A percentile compares a stretch with the other conserved stretches of the same genome.
phyloP scores from a whole-genome alignment of 2,888 invertebrate species.

The Euclidia mi region DNA sequence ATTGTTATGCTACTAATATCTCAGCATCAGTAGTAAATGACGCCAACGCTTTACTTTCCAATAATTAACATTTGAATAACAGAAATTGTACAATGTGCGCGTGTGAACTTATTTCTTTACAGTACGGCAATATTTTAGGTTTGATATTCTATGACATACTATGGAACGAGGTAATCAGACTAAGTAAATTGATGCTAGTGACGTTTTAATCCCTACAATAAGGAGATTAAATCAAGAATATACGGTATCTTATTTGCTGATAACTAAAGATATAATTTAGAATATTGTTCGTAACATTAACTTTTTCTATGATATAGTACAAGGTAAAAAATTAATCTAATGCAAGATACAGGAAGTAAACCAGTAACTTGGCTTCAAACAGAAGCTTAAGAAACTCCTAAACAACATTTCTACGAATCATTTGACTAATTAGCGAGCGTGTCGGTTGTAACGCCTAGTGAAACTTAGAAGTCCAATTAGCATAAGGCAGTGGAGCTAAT shows the following conservation, averaged over 20 bases:
- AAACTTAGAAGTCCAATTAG: conserved; percentile 58
- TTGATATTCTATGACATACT: background rate
- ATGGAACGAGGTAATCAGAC: background rate
- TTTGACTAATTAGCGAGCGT: conserved; percentile 49
- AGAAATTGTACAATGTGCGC: conserved; percentile 45
- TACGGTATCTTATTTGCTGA: no score
- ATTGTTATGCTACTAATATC: conserved; percentile 85
- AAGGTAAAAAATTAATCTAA: background rate
- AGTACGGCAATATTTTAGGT: conserved; percentile 24
- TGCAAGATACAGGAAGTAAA: background rate
- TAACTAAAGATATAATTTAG: no score
- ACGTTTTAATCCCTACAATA: no score
- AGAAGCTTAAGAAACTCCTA: conserved; percentile 24
- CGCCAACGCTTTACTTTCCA: conserved; percentile 81
- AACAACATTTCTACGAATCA: conserved; percentile 44
- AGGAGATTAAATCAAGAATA: no score
- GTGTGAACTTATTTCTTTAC: conserved; percentile 38
- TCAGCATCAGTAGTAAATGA: conserved; percentile 71
- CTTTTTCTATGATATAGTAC: no score
- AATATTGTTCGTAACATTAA: no score
- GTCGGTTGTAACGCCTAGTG: conserved; percentile 41
- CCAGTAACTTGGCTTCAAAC: conserved; percentile 16
- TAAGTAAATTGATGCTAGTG: background rate
- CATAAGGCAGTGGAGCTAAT: conserved; percentile 50
- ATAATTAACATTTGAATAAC: conserved; percentile 80